Percentiles rank a stretch among this genome's conserved stretches.
Evolutionary conservation across 2,113 vertebrate species (phyloP).

Genomic region (Emberiza fucata): DNA sequence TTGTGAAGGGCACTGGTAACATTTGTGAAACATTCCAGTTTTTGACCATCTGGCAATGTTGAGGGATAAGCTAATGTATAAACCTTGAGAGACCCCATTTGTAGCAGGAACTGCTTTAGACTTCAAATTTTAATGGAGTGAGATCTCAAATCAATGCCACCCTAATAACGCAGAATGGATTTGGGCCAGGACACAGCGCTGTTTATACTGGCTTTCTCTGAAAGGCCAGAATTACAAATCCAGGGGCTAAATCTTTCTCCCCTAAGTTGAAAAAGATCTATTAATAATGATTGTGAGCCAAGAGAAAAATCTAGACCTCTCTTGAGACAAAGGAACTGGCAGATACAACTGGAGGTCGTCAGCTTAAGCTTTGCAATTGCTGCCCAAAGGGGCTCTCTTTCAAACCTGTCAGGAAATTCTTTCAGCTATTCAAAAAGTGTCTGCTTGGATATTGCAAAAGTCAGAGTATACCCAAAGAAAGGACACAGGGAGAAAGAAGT

Average conservation of each 20-base stretch:
- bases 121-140: slow-evolving; percentile 48
- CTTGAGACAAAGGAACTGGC: background rate
- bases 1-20: slow-evolving; percentile 16
- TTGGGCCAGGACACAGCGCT: background rate
- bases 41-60: slow-evolving; percentile 60
- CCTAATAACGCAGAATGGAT: slow-evolving; percentile 29
- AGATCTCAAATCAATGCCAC: slow-evolving; percentile 50
- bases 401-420: slow-evolving; percentile 4
- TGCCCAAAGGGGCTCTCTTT: background rate
- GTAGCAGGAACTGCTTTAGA: slow-evolving; percentile 32
- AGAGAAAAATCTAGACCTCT: slow-evolving; percentile 21
- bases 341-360: slow-evolving; percentile 8
- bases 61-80: slow-evolving; percentile 44
- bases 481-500: background rate
- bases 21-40: slow-evolving; percentile 27
- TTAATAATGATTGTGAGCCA: slow-evolving; percentile 29
- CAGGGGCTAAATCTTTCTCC: background rate
- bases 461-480: background rate
- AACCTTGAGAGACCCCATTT: slow-evolving; percentile 50
- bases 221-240: slow-evolving; percentile 4
- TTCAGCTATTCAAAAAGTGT: background rate
- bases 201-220: slow-evolving; percentile 32
- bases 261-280: slow-evolving; percentile 24
- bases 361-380: slow-evolving; percentile 11
- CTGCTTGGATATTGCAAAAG: background rate